These are phyloP conservation scores for Phytoseiulus persimilis DNA, from an alignment of 2,888 invertebrate genomes.

Conservation along the genomic window DNA sequence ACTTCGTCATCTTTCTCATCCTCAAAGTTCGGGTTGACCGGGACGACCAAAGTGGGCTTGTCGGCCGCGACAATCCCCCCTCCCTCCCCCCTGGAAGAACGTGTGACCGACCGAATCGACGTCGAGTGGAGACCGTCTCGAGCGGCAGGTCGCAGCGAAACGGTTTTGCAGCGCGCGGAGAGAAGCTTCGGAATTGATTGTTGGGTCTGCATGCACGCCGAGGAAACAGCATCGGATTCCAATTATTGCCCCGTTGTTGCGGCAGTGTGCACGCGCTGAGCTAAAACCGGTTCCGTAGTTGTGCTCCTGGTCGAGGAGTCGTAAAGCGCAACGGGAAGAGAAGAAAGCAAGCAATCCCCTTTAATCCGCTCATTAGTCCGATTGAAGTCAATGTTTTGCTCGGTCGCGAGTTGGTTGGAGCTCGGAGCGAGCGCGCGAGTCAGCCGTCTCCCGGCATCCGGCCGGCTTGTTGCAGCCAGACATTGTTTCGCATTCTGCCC, in stretches of 20 bases:
- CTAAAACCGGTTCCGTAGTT: not conserved
- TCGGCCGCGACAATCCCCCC: too few relatives aligned
- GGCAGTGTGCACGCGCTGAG: not conserved
- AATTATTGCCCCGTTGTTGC: not conserved
- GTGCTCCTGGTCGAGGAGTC: not conserved
- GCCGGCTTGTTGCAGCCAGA: not conserved
- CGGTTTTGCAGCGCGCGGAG: not conserved
- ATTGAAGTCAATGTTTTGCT: not conserved
- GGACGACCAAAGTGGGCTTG: too few relatives aligned
- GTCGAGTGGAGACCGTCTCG: too few relatives aligned
- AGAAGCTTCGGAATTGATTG: not conserved
- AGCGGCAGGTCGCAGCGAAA: too few relatives aligned
- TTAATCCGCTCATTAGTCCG: conserved; percentile 5
- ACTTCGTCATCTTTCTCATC: not conserved
- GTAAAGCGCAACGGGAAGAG: not conserved
- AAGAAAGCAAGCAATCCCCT: not conserved
- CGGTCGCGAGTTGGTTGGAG: not conserved
- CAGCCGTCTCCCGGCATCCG: not conserved
- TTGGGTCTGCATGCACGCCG: not conserved
- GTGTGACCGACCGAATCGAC: too few relatives aligned
- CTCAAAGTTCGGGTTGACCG: too few relatives aligned
- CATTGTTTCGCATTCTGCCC: not conserved
- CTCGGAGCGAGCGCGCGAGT: not conserved
- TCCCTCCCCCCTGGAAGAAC: too few relatives aligned
- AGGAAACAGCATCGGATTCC: not conserved